A percentile compares a stretch with the other conserved stretches of the same genome.
phyloP scores from a whole-genome alignment of 2,888 invertebrate genomes.

The Andrena trimmerana region DNA sequence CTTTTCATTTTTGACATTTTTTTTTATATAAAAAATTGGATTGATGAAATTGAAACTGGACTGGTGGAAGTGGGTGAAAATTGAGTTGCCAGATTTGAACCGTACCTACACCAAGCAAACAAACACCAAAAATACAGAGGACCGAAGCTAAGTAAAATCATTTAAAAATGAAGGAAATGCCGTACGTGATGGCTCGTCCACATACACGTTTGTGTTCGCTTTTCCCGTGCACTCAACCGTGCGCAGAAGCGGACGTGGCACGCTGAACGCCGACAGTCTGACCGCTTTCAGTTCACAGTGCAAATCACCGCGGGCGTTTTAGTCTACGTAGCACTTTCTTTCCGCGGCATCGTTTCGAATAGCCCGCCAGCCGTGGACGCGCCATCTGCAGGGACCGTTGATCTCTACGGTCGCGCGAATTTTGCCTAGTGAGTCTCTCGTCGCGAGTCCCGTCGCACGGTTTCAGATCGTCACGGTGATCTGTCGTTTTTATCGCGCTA shows the following conservation, averaged over 20 bases:
- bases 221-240: constrained; percentile 32
- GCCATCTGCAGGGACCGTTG: constrained; percentile 22
- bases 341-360: background rate
- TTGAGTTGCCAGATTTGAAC: too few species aligned
- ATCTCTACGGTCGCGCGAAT: constrained; percentile 13
- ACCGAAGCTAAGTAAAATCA: background rate
- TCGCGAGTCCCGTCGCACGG: background rate
- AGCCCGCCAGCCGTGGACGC: constrained; percentile 6
- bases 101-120: too few species aligned
- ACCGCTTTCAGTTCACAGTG: constrained; percentile 46
- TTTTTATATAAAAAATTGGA: too few species aligned
- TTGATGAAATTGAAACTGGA: too few species aligned
- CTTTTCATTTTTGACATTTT: too few species aligned
- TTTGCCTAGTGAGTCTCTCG: background rate
- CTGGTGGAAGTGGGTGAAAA: too few species aligned
- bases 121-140: background rate
- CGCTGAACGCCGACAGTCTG: constrained; percentile 9
- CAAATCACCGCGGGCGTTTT: constrained; percentile 36
- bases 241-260: constrained; percentile 55
- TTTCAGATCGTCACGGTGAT: background rate
- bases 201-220: background rate
- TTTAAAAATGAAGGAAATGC: background rate
- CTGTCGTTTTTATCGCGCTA: background rate
- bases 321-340: constrained; percentile 18
- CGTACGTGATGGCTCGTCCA: constrained; percentile 31